Percentiles rank a stretch among this genome's conserved stretches.
These are phyloP conservation scores for Mustela erminea DNA, from an alignment of 2,797 vertebrate genomes.

Conservation along the genomic window DNA sequence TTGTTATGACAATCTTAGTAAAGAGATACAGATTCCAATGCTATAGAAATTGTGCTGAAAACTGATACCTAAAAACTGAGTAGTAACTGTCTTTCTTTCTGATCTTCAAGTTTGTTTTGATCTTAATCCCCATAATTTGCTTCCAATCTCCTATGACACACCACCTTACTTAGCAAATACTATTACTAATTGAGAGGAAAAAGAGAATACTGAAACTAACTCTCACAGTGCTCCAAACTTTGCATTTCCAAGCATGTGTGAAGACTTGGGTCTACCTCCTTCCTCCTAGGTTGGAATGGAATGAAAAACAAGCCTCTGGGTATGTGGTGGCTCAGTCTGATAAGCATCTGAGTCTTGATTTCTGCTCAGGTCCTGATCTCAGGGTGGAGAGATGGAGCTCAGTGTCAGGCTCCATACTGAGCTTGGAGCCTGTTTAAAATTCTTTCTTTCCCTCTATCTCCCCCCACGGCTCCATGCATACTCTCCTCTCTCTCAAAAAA, in stretches of 20 bases:
- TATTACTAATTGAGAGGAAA: background rate
- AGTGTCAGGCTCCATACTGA: background rate
- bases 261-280: background rate
- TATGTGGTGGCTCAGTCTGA: background rate
- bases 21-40: background rate
- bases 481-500: background rate
- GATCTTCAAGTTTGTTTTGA: background rate
- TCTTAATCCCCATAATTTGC: background rate
- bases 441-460: background rate
- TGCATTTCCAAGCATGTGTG: background rate
- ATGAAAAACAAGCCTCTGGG: background rate
- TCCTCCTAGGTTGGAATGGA: background rate
- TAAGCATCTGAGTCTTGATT: background rate
- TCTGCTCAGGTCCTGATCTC: background rate
- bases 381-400: background rate
- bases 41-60: background rate
- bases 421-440: background rate
- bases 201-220: background rate
- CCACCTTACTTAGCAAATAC: background rate
- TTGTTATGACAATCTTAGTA: background rate
- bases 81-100: background rate
- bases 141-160: background rate
- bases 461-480: accelerated
- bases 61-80: background rate
- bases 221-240: background rate